A percentile compares a stretch with the other conserved stretches of the same genome.
These are phyloP conservation scores for Globodera ellingtonae DNA, from an alignment of 1,140 invertebrate genomes.

Conservation along the genomic window DNA sequence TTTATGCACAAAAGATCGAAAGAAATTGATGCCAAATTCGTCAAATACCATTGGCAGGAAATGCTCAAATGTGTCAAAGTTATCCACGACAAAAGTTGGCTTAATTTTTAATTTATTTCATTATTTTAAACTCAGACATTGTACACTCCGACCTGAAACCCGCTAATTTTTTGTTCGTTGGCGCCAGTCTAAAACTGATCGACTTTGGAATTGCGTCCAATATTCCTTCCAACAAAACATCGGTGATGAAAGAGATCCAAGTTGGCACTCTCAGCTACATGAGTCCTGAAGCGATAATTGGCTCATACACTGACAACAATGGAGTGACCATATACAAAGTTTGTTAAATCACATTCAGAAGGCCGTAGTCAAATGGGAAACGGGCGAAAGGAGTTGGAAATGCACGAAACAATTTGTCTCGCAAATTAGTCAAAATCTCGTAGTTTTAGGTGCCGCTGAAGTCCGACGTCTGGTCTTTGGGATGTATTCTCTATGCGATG, in stretches of 20 bases:
- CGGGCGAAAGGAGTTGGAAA: background rate
- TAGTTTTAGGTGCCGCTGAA: constrained; percentile 79
- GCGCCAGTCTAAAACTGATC: constrained; percentile 85
- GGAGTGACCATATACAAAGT: constrained; percentile 30
- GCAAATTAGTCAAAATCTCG: constrained; percentile 1
- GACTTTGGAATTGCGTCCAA: constrained; percentile 96
- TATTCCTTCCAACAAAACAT: constrained; percentile 84
- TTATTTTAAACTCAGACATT: constrained; percentile 73
- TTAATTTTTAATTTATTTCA: constrained; percentile 1
- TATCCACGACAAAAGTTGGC: constrained; percentile 83
- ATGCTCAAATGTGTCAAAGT: constrained; percentile 87
- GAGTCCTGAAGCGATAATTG: constrained; percentile 83
- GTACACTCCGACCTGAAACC: constrained; percentile 96
- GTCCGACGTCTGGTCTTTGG: constrained; percentile 95
- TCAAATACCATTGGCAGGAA: constrained; percentile 87
- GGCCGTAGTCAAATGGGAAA: too few relatives aligned
- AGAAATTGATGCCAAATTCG: constrained; percentile 70
- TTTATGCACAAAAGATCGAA: constrained; percentile 72
- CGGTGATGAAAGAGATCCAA: constrained; percentile 78
- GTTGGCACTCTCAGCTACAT: constrained; percentile 91
- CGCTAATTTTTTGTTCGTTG: constrained; percentile 88
- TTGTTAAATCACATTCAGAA: too few relatives aligned
- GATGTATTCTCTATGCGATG: constrained; percentile 91
- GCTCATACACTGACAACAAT: constrained; percentile 25
- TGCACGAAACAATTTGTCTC: constrained; percentile 3